Evolutionary conservation across 2,888 invertebrate genomes (phyloP).

Genomic region (Hirtodrosophila duncani): DNA sequence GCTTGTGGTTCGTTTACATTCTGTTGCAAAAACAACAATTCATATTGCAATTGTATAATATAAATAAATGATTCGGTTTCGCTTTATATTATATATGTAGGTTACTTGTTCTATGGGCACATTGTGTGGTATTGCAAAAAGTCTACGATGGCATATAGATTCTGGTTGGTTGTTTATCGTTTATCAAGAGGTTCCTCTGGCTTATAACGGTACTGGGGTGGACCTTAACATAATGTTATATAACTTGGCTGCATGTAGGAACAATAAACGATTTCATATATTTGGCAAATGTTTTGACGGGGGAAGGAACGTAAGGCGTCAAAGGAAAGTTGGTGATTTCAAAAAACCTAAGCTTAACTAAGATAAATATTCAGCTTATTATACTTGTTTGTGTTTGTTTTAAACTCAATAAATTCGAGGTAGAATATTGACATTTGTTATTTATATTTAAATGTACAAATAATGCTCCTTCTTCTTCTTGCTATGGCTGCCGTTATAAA

Average conservation of each 20-base stretch:
- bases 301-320: conserved; percentile 1
- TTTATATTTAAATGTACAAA: too few relatives aligned
- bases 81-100: conserved; percentile 49
- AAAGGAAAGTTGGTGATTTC: not conserved
- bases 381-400: conserved; percentile 15
- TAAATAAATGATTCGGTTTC: conserved; percentile 64
- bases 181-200: conserved; percentile 4
- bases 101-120: conserved; percentile 75
- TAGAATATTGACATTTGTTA: conserved; percentile 42
- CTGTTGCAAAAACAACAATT: conserved; percentile 64
- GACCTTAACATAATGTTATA: too few relatives aligned
- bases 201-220: too few relatives aligned
- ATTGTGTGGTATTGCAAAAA: conserved; percentile 68
- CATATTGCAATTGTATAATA: conserved; percentile 51
- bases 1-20: conserved; percentile 36
- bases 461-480: conserved; percentile 6
- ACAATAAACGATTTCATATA: conserved; percentile 39
- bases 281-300: conserved; percentile 36
- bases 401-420: conserved; percentile 45
- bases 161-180: too few relatives aligned
- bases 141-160: not conserved
- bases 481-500: conserved; percentile 13
- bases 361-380: conserved; percentile 31
- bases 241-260: conserved; percentile 50
- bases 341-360: conserved; percentile 7